Evolutionary conservation across 1,140 invertebrate genomes (phyloP), one percentile per base, ranked within the genome.

Genomic region (Geopemphigus sp.): DNA sequence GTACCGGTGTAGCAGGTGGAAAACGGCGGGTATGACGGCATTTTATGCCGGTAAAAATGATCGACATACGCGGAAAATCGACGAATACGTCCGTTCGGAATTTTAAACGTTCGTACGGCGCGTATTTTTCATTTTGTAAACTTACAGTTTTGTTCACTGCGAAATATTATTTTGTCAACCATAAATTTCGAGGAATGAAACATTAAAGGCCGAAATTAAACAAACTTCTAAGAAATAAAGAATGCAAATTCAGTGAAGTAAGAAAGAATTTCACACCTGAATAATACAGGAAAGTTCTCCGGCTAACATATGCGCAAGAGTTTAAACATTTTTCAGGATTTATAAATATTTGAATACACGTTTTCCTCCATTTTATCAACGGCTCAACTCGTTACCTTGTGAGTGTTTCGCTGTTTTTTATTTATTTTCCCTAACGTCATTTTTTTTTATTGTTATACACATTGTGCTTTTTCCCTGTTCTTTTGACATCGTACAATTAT

Each of bases 321-420:
- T 26, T 50, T 50, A 50, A 47, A 68, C n/a, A 50, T 68, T 50
- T 68, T 68, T 68, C 66, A 68, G 26, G 66, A 68, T 68, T 68
- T 68, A 68, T 68, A 68, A 68, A 68, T 68, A 68, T 68, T 68
- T 68, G 66, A 68, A 50, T 50, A 24, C 66, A 17, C 66, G n/a
- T 68, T 68, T 39, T 68, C 6, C 66, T 68, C 14, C 45, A 50
- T 68, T 68, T 39, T 68, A 68, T 26, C 66, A 50, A 50, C 45
- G 66, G 22, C 39, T 68, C 22, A 68, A 68, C 66, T 68, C 66
- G 66, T 68, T 68, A 68, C 39, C 22, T 68, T 8, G 6, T 19
- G 47, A 68, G 47, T 24, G 45, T 47, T 68, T 68, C 45, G 24
- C 14, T 68, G 24, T 47, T 54, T 68, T 68, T 50, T 26, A 50